A percentile compares a stretch with the other conserved stretches of the same genome.
phyloP scores from a whole-genome alignment of 1,140 invertebrate genomes.

The Drosophila triauraria region DNA sequence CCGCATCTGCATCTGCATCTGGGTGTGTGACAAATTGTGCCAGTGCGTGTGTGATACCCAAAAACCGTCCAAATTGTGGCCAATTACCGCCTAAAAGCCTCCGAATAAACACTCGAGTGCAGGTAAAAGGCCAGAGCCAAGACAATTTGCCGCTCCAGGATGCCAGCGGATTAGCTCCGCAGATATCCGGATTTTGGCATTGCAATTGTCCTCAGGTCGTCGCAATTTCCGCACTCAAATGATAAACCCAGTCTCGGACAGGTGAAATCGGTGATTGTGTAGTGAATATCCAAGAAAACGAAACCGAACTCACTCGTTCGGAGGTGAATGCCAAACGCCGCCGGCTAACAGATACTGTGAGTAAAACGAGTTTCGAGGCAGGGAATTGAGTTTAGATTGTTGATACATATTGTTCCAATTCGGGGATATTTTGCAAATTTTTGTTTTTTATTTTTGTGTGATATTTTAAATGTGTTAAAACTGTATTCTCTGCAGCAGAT shows the following conservation, averaged over 20 bases:
- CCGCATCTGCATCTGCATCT: conserved; percentile 16
- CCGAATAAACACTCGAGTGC: conserved; percentile 24
- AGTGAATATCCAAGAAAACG: conserved; percentile 23
- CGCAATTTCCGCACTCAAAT: conserved; percentile 28
- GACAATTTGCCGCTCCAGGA: conserved; percentile 34
- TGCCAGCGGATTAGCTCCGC: conserved; percentile 62
- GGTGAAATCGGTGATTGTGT: conserved; percentile 42
- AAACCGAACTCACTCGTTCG: conserved; percentile 19
- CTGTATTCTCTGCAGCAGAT: background rate
- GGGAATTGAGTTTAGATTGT: background rate
- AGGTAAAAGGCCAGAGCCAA: conserved; percentile 16
- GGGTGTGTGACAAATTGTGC: conserved; percentile 40
- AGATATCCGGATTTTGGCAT: conserved; percentile 28
- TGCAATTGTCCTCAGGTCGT: conserved; percentile 22
- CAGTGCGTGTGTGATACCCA: conserved; percentile 42
- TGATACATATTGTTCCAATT: background rate
- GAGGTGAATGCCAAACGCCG: conserved; percentile 42
- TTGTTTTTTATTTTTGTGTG: conserved; percentile 39
- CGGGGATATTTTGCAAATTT: background rate
- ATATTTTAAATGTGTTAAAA: conserved; percentile 1
- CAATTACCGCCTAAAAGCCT: conserved; percentile 44
- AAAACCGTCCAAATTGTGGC: conserved; percentile 47
- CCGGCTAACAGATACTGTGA: conserved; percentile 51
- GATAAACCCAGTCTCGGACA: conserved; percentile 16
- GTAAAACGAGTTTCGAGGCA: conserved; percentile 22